Evolutionary conservation across 2,888 invertebrate species (phyloP).

Genomic region (Platycnemis pennipes): DNA sequence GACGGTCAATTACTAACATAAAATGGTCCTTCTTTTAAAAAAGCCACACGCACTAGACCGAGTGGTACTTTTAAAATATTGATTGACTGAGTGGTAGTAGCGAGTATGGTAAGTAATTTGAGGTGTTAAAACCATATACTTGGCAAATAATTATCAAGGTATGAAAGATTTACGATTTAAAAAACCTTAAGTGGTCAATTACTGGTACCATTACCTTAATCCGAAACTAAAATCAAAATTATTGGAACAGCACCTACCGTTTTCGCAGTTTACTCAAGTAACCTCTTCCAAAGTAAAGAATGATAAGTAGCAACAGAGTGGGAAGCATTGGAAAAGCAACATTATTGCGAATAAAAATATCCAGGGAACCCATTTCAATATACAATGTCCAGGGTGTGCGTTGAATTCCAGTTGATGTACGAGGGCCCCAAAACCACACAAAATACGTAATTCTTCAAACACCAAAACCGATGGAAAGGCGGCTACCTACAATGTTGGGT

Average conservation of each 20-base stretch:
- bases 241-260: neutral
- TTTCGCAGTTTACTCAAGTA: slow-evolving; percentile 33
- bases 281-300: slow-evolving; percentile 30
- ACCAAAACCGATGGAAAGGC: too few species aligned
- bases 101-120: too few species aligned
- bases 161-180: neutral
- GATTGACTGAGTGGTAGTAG: too few species aligned
- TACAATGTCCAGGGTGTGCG: too few species aligned
- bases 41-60: too few species aligned
- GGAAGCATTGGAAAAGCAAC: slow-evolving; percentile 32
- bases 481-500: too few species aligned
- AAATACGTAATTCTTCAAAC: too few species aligned
- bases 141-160: neutral
- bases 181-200: neutral
- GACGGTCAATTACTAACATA: too few species aligned
- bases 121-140: neutral
- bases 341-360: slow-evolving; percentile 20
- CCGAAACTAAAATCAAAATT: neutral
- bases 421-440: too few species aligned
- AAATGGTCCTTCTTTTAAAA: too few species aligned
- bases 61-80: too few species aligned
- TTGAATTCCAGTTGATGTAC: too few species aligned
- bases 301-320: neutral
- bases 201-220: neutral
- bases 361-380: slow-evolving; percentile 43